Evolutionary conservation across 2,888 invertebrate genomes (phyloP), one percentile per base, ranked within the genome.

Genomic region (Netelia fuscicornis): DNA sequence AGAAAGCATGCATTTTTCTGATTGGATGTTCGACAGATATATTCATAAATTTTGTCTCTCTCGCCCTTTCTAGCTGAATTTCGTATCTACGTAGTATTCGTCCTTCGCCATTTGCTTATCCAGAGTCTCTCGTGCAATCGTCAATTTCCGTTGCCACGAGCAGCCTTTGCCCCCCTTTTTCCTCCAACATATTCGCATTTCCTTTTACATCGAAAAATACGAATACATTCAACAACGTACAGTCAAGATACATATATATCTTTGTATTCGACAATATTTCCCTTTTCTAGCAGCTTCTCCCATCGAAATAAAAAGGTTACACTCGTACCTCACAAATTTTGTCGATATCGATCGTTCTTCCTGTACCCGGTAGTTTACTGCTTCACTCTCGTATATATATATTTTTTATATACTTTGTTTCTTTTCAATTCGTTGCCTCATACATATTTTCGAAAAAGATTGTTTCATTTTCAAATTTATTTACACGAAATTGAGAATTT

Each of bases 1-100:
- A 52, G 68, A 30, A 78, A 68, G 42, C 77, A 60, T 78, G 60
- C 52, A 70, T 70, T 70, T 78, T 58, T 13, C 68, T 68, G 77
- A 78, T 78, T 78, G 48, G 25, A 42, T 17, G 52, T 25, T 68
- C 25, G 68, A 17, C 13, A 52, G 25, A 48, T 25, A 68, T 68
- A 48, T 13, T 9, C 58, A 67, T 64, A 20, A 17, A 42, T 58
- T 17, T 65, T 37, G 6, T 52, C 79, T 56, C 2, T 10, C 37
- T 71, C 37, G n/a, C 56, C 17, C 37, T 71, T 42, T 71, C 71
- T 10, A 2, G 48, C 48, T 48, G 48, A 48, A 13, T 48, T 13
- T 48, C 58, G 58, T 23, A 17, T 6, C 6, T 58, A 58, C 58
- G 23, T 20, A 6, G 6, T 2, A 58, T 58, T 58, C 23, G 58